These are phyloP conservation scores for Bambusicola thoracicus DNA, from an alignment of 2,113 vertebrate genomes.

Conservation along the genomic window DNA sequence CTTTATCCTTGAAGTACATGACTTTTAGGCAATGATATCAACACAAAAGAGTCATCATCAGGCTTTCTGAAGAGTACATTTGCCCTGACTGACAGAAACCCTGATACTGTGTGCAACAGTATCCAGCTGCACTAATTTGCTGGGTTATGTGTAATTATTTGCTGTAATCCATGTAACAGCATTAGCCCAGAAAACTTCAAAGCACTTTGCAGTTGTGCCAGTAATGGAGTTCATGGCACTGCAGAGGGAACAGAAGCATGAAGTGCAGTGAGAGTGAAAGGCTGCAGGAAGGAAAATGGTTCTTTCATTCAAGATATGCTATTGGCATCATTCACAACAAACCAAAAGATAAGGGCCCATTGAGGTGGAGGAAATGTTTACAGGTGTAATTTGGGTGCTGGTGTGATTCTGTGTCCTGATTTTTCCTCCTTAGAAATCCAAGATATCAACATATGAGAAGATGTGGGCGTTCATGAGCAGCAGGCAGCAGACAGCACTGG, in stretches of 20 bases:
- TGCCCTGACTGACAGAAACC: neutral
- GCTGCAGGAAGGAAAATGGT: neutral
- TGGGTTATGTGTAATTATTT: neutral
- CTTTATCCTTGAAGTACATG: neutral
- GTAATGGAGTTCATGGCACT: neutral
- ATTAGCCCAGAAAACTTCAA: neutral
- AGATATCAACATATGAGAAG: constrained; percentile 98
- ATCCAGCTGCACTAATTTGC: neutral
- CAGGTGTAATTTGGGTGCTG: neutral
- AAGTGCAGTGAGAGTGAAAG: neutral
- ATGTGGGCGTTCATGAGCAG: constrained; percentile 99
- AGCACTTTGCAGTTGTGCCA: neutral
- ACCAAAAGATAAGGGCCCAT: neutral
- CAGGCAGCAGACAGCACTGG: constrained; percentile 91
- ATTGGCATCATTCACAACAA: neutral
- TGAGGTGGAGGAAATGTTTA: neutral
- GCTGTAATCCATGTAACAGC: neutral
- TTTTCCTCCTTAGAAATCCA: constrained; percentile 88
- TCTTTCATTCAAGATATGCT: neutral
- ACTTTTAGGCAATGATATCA: neutral
- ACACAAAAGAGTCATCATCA: neutral
- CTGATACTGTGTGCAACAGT: neutral
- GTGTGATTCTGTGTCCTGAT: neutral
- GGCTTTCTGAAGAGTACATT: neutral
- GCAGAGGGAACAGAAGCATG: neutral